These are phyloP conservation scores for Periphyllus acericola DNA, from an alignment of 2,888 invertebrate genomes.

Conservation along the genomic window DNA sequence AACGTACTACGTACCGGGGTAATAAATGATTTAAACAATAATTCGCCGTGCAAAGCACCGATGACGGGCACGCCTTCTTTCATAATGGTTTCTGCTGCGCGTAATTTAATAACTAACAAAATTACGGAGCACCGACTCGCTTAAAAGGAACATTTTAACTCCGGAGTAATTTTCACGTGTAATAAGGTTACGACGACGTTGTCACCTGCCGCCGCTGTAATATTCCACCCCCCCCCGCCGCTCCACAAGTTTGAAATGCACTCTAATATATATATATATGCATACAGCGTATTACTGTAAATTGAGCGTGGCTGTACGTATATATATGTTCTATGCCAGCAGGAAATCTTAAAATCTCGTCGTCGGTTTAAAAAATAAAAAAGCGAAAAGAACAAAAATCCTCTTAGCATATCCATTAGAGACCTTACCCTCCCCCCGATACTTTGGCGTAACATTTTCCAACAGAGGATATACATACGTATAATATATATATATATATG, in stretches of 20 bases:
- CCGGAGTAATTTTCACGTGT: conserved; percentile 29
- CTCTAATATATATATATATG: neutral
- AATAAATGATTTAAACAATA: neutral
- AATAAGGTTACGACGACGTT: conserved; percentile 12
- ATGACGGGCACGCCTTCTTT: too few species aligned
- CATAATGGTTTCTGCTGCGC: neutral
- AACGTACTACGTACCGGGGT: too few species aligned
- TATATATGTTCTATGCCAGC: neutral
- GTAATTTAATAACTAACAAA: conserved; percentile 35
- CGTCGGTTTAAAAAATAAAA: neutral
- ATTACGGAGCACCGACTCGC: conserved; percentile 16
- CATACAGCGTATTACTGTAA: neutral
- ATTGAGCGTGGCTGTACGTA: neutral
- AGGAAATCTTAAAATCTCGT: conserved; percentile 1
- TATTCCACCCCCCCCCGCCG: neutral
- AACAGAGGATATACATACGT: neutral
- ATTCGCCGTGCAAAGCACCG: neutral
- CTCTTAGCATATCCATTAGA: conserved; percentile 35
- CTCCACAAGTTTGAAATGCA: conserved; percentile 18
- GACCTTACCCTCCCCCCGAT: neutral
- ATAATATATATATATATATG: too few species aligned
- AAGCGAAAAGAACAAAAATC: neutral
- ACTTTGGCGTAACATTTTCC: neutral
- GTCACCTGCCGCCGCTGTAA: neutral
- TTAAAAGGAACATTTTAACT: conserved; percentile 48